These are phyloP conservation scores for Neodontobutis hainanensis DNA, from an alignment of 2,113 vertebrate species.

Conservation along the genomic window DNA sequence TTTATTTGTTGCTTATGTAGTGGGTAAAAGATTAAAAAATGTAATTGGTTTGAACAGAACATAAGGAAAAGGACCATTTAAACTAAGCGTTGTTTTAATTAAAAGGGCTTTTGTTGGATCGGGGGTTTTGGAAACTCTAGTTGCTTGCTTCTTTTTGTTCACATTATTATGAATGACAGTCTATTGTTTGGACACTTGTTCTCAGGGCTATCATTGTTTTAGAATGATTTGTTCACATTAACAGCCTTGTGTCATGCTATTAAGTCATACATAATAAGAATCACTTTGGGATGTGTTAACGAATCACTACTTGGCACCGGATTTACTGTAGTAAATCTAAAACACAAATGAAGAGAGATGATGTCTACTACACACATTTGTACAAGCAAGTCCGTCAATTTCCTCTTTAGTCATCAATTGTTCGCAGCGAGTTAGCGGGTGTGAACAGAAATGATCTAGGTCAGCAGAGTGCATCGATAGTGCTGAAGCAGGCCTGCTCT, in stretches of 20 bases:
- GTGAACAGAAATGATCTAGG: conserved; percentile 52
- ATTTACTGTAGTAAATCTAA: neutral
- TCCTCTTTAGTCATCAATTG: conserved; percentile 26
- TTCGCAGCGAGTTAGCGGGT: conserved; percentile 19
- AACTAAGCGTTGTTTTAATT: neutral
- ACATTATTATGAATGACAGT: conserved; percentile 28
- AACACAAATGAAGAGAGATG: neutral
- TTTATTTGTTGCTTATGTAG: neutral
- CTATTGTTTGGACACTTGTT: conserved; percentile 15
- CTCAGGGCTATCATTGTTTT: too few relatives aligned
- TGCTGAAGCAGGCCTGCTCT: conserved; percentile 2
- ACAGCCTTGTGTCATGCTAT: too few relatives aligned
- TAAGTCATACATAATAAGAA: too few relatives aligned
- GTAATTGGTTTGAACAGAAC: too few relatives aligned
- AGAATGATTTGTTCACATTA: too few relatives aligned
- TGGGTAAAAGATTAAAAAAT: too few relatives aligned
- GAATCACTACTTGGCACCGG: neutral
- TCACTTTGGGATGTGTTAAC: too few relatives aligned
- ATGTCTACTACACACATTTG: neutral
- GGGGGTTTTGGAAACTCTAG: neutral
- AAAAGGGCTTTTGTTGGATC: conserved; percentile 32
- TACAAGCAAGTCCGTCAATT: neutral
- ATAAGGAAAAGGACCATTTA: too few relatives aligned
- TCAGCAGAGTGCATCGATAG: conserved; percentile 29
- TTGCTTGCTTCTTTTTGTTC: conserved; percentile 26